These are phyloP conservation scores for Mastacembelus armatus DNA, from an alignment of 2,797 vertebrate species.

Conservation along the genomic window DNA sequence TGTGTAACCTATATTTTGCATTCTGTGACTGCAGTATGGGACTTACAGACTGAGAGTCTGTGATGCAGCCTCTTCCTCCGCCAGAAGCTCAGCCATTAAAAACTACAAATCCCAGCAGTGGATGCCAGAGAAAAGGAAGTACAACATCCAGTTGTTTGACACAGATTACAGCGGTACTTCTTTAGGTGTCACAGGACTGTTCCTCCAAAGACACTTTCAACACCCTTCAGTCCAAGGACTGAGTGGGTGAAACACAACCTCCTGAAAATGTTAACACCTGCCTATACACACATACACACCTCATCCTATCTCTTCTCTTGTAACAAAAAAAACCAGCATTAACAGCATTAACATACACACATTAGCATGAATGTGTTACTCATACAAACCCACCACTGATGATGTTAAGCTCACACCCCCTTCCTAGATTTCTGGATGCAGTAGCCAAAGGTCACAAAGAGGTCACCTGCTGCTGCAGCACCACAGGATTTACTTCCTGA, in stretches of 20 bases:
- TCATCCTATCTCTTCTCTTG: neutral
- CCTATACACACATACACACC: slow-evolving; percentile 5
- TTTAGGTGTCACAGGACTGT: slow-evolving; percentile 18
- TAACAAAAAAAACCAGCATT: slow-evolving; percentile 29
- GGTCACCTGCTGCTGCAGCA: slow-evolving; percentile 76
- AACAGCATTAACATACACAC: slow-evolving; percentile 10
- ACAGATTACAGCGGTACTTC: slow-evolving; percentile 11
- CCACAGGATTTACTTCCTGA: slow-evolving; percentile 73
- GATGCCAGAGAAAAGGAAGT: slow-evolving; percentile 26
- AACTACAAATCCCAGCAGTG: slow-evolving; percentile 72
- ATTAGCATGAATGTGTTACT: neutral
- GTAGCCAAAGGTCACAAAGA: slow-evolving; percentile 69
- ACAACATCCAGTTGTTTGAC: slow-evolving; percentile 26
- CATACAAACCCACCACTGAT: neutral
- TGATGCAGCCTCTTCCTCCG: slow-evolving; percentile 62
- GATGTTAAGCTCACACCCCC: slow-evolving; percentile 25
- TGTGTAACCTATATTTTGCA: neutral
- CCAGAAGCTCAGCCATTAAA: slow-evolving; percentile 53
- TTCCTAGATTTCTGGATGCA: slow-evolving; percentile 51
- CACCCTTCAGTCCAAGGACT: slow-evolving; percentile 24
- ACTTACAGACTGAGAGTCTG: slow-evolving; percentile 68
- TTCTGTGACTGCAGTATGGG: slow-evolving; percentile 25
- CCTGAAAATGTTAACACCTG: slow-evolving; percentile 47
- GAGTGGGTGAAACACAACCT: slow-evolving; percentile 44
- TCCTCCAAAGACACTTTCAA: slow-evolving; percentile 35